Evolutionary conservation across 1,140 invertebrate species (phyloP).

Genomic region (Leptinotarsa texana): DNA sequence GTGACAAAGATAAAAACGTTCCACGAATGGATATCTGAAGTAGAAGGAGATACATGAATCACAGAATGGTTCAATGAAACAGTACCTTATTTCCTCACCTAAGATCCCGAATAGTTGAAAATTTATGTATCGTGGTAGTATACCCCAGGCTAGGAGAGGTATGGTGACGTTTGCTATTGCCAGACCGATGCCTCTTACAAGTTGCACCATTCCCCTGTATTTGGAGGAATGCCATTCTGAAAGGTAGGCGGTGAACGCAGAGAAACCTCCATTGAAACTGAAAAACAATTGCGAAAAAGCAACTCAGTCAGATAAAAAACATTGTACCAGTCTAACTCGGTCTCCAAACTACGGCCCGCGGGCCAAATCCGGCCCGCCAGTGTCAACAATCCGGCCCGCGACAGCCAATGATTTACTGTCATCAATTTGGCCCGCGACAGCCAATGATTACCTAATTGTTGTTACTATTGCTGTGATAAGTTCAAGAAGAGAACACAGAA

Average conservation of each 20-base stretch:
- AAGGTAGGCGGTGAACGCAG: slow-evolving; percentile 68
- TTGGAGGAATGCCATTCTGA: slow-evolving; percentile 69
- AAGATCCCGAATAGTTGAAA: slow-evolving; percentile 23
- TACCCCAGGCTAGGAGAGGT: slow-evolving; percentile 38
- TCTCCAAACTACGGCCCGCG: too few species aligned
- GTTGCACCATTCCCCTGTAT: slow-evolving; percentile 65
- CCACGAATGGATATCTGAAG: slow-evolving; percentile 67
- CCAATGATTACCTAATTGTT: too few species aligned
- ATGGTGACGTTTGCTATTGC: slow-evolving; percentile 58
- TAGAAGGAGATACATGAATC: not conserved
- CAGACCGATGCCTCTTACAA: slow-evolving; percentile 65
- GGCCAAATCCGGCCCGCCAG: too few species aligned
- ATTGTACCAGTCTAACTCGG: too few species aligned
- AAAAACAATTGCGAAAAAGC: slow-evolving; percentile 31
- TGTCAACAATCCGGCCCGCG: too few species aligned
- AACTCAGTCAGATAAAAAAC: not conserved
- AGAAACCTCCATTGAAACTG: slow-evolving; percentile 74
- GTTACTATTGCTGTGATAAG: too few species aligned
- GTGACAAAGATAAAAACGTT: slow-evolving; percentile 72
- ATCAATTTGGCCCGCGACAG: too few species aligned
- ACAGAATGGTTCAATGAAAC: not conserved
- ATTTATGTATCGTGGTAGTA: slow-evolving; percentile 37
- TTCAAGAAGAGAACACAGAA: too few species aligned
- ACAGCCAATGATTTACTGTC: too few species aligned
- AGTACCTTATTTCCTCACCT: slow-evolving; percentile 24